These are phyloP conservation scores for Gavia stellata DNA, from an alignment of 2,113 vertebrate genomes.

Conservation along the genomic window DNA sequence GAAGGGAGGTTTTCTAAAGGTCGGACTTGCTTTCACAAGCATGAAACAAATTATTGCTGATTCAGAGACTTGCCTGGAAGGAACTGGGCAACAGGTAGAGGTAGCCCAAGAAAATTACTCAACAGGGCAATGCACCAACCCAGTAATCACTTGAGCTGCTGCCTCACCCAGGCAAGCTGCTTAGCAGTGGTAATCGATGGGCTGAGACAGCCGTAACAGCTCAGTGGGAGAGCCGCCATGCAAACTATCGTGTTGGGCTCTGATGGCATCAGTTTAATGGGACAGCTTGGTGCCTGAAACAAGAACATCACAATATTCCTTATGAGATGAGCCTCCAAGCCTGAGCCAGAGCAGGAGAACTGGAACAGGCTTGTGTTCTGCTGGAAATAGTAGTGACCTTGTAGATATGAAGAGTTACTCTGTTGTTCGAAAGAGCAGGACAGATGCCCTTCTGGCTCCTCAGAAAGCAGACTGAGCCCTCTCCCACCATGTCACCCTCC, in stretches of 20 bases:
- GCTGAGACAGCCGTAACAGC: not conserved
- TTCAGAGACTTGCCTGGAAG: not conserved
- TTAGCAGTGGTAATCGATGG: not conserved
- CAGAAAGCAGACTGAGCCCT: not conserved
- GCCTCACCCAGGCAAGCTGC: not conserved
- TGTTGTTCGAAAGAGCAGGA: not conserved
- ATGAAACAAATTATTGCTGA: not conserved
- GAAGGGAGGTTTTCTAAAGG: not conserved
- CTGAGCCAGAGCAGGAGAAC: not conserved
- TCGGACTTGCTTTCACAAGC: not conserved
- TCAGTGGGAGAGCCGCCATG: not conserved
- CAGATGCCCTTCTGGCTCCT: not conserved
- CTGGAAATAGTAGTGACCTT: not conserved
- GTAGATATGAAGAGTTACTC: not conserved
- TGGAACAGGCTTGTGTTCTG: not conserved
- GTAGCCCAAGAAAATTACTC: not conserved
- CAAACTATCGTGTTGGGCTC: not conserved
- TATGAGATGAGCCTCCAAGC: not conserved
- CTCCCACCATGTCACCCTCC: not conserved
- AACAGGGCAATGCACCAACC: not conserved
- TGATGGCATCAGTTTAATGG: not conserved
- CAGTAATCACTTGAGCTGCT: not conserved
- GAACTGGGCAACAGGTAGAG: not conserved
- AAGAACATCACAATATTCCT: not conserved
- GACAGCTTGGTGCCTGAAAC: not conserved